Conservation (phyloP, 2,113 vertebrate species). For the Thunnus maccoyii region DNA sequence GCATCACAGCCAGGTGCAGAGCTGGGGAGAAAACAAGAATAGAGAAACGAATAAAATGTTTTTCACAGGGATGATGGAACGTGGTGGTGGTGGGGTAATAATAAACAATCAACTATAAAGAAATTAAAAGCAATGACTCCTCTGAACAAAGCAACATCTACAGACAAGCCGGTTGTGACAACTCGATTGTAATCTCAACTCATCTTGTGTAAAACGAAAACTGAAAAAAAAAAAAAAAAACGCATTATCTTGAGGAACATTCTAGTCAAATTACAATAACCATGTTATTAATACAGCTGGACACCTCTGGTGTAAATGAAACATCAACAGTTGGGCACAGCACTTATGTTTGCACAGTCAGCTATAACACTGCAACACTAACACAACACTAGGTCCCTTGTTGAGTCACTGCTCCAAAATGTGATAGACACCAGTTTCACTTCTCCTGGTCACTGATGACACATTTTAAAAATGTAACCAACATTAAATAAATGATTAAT, state of each 20-base stretch:
- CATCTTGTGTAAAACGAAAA: no score
- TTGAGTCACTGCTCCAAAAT: not conserved
- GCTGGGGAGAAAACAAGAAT: constrained; percentile 80
- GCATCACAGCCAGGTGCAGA: constrained; percentile 97
- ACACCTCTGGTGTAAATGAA: not conserved
- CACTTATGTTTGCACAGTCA: not conserved
- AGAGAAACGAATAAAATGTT: constrained; percentile 1
- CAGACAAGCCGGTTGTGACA: no score
- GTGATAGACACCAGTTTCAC: not conserved
- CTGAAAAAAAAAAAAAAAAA: no score
- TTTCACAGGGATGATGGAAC: not conserved
- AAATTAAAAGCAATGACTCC: no score
- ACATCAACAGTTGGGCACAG: not conserved
- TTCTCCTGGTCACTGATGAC: not conserved
- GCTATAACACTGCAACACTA: not conserved
- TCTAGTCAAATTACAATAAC: not conserved
- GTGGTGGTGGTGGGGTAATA: not conserved
- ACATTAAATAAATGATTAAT: no score
- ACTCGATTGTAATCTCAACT: no score
- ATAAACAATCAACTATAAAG: no score
- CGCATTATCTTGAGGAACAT: not conserved
- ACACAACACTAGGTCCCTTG: not conserved
- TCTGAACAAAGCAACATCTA: not conserved
- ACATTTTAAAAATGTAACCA: no score
- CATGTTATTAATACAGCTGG: not conserved